phyloP scores from a whole-genome alignment of 2,888 invertebrate species.

The Cosmia trapezina region DNA sequence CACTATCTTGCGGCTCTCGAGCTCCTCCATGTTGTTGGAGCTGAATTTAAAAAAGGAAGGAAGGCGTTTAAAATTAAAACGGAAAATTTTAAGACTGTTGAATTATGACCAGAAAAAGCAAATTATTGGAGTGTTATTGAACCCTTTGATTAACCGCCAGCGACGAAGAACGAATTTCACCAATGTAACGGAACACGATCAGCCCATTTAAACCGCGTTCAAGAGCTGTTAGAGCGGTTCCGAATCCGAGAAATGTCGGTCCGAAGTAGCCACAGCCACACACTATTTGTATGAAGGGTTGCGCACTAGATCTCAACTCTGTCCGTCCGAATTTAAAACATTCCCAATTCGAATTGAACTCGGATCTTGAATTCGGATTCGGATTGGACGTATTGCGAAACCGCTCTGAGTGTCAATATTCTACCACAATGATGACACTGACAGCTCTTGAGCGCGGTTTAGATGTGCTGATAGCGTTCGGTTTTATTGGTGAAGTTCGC shows the following conservation, averaged over 20 bases:
- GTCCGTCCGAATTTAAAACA: too few relatives aligned
- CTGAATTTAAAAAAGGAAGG: conserved; percentile 66
- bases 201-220: neutral
- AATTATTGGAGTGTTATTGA: neutral
- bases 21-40: conserved; percentile 88
- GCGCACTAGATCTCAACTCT: too few relatives aligned
- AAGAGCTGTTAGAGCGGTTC: neutral
- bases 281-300: too few relatives aligned
- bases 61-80: neutral
- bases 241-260: too few relatives aligned
- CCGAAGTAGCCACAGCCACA: too few relatives aligned
- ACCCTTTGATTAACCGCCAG: neutral
- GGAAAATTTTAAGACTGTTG: neutral
- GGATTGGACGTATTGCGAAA: too few relatives aligned
- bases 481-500: neutral
- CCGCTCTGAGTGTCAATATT: neutral
- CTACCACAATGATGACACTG: neutral
- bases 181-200: neutral
- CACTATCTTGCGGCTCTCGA: conserved; percentile 88
- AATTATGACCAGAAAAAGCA: neutral
- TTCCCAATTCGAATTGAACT: too few relatives aligned
- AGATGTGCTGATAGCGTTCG: neutral
- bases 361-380: too few relatives aligned
- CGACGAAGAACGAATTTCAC: neutral
- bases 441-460: neutral